A percentile compares a stretch with the other conserved stretches of the same genome.
Evolutionary conservation across 2,797 vertebrate species (phyloP).

Genomic region (Pagetopsis macropterus): DNA sequence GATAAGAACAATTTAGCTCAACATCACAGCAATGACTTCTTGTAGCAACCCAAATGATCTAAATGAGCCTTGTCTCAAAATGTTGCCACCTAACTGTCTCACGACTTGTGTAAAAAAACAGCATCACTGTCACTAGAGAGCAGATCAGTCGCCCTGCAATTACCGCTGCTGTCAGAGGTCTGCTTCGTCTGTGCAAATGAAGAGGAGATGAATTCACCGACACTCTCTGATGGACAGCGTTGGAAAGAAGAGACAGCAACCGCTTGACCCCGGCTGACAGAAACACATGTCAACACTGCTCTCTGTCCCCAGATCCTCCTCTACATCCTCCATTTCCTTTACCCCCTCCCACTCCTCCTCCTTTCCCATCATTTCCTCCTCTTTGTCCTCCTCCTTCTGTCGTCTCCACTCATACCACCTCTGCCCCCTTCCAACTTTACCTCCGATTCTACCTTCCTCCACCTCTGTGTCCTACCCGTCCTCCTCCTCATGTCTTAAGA

Average conservation of each 20-base stretch:
- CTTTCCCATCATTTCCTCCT: slow-evolving; percentile 27
- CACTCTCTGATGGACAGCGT: slow-evolving; percentile 69
- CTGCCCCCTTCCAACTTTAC: slow-evolving; percentile 48
- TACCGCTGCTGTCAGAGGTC: slow-evolving; percentile 64
- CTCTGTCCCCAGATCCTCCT: slow-evolving; percentile 49
- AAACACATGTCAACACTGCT: slow-evolving; percentile 72
- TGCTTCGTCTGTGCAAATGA: slow-evolving; percentile 59
- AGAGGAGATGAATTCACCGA: slow-evolving; percentile 65
- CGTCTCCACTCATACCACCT: slow-evolving; percentile 44
- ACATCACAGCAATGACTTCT: slow-evolving; percentile 2
- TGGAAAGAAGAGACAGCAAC: slow-evolving; percentile 62
- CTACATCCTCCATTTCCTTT: slow-evolving; percentile 19
- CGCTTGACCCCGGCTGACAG: slow-evolving; percentile 71
- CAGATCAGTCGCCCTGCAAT: slow-evolving; percentile 67
- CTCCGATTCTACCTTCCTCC: slow-evolving; percentile 40
- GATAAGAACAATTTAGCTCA: background rate
- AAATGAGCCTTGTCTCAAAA: slow-evolving; percentile 7
- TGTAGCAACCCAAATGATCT: background rate
- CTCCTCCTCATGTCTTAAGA: slow-evolving; percentile 58
- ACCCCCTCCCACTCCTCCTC: slow-evolving; percentile 15
- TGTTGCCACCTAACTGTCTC: slow-evolving; percentile 34
- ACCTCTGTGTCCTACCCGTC: slow-evolving; percentile 36
- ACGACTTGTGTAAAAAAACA: slow-evolving; percentile 35
- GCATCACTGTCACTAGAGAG: slow-evolving; percentile 56
- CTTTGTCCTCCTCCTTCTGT: slow-evolving; percentile 44